These are phyloP conservation scores for Lophura nycthemera DNA, from an alignment of 2,113 vertebrate genomes.

Conservation along the genomic window DNA sequence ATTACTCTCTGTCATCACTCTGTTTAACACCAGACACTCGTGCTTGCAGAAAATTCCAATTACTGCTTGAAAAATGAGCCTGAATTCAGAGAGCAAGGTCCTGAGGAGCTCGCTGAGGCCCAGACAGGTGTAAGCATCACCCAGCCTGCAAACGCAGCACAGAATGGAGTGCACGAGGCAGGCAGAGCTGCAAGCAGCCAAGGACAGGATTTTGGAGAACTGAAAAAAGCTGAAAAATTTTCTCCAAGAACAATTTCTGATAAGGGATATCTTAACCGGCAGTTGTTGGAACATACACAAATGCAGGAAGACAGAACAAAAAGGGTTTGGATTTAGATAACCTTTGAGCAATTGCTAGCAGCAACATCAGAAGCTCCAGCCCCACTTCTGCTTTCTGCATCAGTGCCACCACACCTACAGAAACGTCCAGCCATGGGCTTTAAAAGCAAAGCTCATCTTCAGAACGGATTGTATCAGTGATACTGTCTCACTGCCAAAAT, in stretches of 20 bases:
- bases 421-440: neutral
- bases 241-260: neutral
- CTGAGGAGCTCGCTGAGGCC: neutral
- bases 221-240: neutral
- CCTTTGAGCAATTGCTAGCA: neutral
- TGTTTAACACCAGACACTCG: constrained; percentile 17
- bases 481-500: neutral
- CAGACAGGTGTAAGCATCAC: neutral
- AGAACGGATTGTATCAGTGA: neutral
- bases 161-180: neutral
- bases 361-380: neutral
- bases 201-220: neutral
- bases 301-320: neutral
- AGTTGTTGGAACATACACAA: constrained; percentile 16
- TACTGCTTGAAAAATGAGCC: constrained; percentile 21
- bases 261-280: neutral
- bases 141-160: neutral
- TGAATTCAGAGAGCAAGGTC: neutral
- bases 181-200: neutral
- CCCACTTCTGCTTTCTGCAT: neutral
- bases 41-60: constrained; percentile 48
- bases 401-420: neutral
- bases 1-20: constrained; percentile 24
- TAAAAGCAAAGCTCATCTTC: neutral
- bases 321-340: neutral